phyloP scores from a whole-genome alignment of 1,140 invertebrate genomes.

The Eumeta japonica region DNA sequence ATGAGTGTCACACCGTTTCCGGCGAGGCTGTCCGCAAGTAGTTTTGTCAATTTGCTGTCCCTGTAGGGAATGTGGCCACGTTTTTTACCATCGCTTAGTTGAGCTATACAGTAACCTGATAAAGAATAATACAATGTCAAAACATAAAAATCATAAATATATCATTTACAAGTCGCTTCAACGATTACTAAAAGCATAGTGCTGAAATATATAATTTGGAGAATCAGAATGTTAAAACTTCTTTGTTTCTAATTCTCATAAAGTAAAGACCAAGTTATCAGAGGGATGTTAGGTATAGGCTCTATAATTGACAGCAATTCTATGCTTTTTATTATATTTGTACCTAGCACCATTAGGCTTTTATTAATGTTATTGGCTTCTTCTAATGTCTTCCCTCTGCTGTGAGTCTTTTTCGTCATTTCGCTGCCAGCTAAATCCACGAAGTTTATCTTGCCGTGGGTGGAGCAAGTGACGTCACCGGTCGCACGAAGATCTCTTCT shows the following conservation, averaged over 20 bases:
- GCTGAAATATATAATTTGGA: too few species aligned
- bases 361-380: constrained; percentile 97
- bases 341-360: constrained; percentile 90
- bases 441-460: constrained; percentile 91
- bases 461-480: constrained; percentile 79
- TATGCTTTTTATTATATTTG: too few species aligned
- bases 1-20: constrained; percentile 92
- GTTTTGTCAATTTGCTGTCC: constrained; percentile 90
- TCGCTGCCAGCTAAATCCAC: constrained; percentile 94
- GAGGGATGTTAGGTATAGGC: too few species aligned
- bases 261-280: too few species aligned
- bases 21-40: constrained; percentile 90
- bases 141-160: too few species aligned
- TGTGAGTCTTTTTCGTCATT: constrained; percentile 91
- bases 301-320: too few species aligned
- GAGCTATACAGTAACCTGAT: constrained; percentile 89
- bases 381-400: constrained; percentile 84
- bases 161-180: too few species aligned
- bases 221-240: too few species aligned
- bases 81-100: constrained; percentile 81
- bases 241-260: too few species aligned
- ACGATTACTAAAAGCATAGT: too few species aligned
- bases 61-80: constrained; percentile 89
- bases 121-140: constrained; percentile 1
- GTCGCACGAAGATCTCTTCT: constrained; percentile 80